Conservation (phyloP, 2,797 vertebrate genomes). For the Poecilia picta region DNA sequence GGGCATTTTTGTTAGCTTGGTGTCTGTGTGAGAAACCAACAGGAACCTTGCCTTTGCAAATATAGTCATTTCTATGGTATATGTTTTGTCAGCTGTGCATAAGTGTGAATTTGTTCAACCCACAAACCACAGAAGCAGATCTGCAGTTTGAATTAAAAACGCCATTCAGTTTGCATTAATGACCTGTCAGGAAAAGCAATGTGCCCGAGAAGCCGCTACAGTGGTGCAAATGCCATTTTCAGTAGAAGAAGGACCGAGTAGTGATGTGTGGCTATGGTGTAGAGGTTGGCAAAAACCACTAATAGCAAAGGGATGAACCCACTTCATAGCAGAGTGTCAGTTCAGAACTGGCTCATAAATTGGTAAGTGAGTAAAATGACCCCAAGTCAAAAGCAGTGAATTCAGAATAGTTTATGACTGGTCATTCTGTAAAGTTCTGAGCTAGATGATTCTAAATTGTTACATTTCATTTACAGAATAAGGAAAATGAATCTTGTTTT, state of each 20-base stretch:
- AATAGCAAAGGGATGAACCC: not conserved
- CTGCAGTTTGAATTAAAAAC: not conserved
- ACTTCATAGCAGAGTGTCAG: not conserved
- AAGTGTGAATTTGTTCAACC: not conserved
- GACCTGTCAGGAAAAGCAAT: not conserved
- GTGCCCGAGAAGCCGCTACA: not conserved
- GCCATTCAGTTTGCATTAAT: not conserved
- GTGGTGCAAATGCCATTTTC: not conserved
- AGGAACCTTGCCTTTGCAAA: not conserved
- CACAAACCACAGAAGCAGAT: not conserved
- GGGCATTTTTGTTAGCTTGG: not conserved
- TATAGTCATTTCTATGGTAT: not conserved
- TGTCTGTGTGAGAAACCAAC: not conserved
- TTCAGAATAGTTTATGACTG: too few species aligned
- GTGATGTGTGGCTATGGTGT: not conserved
- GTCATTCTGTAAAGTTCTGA: too few species aligned
- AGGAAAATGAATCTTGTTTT: too few species aligned
- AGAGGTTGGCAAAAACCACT: not conserved
- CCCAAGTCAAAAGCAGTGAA: too few species aligned
- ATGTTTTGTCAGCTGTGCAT: not conserved
- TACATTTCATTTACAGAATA: too few species aligned
- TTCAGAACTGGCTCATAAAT: not conserved
- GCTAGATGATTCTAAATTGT: too few species aligned
- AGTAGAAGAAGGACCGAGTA: not conserved
- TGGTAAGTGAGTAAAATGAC: not conserved